Conservation (phyloP, 2,113 vertebrate species). For the Syngnathus scovelli region DNA sequence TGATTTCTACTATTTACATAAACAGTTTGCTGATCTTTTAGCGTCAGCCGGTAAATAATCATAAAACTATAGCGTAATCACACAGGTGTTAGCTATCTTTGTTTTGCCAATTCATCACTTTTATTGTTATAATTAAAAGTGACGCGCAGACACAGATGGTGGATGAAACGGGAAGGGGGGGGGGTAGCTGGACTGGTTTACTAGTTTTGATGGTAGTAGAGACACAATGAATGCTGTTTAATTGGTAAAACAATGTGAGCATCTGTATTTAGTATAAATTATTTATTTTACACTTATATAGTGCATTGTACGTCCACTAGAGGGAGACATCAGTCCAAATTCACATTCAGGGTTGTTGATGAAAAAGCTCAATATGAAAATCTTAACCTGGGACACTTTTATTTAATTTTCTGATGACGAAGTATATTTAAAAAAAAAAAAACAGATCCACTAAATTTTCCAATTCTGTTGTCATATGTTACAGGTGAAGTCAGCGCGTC, state of each 20-base stretch:
- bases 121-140: neutral
- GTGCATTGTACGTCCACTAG: neutral
- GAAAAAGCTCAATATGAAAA: neutral
- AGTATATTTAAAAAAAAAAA: neutral
- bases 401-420: neutral
- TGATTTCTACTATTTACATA: neutral
- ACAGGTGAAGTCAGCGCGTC: slow-evolving; percentile 38
- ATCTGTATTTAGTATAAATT: neutral
- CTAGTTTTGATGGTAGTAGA: neutral
- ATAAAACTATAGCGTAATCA: neutral
- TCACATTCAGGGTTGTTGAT: neutral
- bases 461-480: slow-evolving; percentile 25
- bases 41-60: neutral
- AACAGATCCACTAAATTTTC: neutral
- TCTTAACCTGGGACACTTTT: neutral
- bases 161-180: neutral
- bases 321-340: neutral
- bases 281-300: neutral
- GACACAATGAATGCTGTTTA: neutral
- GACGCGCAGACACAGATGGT: neutral
- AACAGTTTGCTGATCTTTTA: neutral
- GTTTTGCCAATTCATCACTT: neutral
- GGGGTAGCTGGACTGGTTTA: too few species aligned
- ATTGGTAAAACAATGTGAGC: neutral
- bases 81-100: neutral